Percentiles rank a stretch among this genome's conserved stretches.
Evolutionary conservation across 2,797 vertebrate species (phyloP).

Genomic region (Cephalopachus bancanus): DNA sequence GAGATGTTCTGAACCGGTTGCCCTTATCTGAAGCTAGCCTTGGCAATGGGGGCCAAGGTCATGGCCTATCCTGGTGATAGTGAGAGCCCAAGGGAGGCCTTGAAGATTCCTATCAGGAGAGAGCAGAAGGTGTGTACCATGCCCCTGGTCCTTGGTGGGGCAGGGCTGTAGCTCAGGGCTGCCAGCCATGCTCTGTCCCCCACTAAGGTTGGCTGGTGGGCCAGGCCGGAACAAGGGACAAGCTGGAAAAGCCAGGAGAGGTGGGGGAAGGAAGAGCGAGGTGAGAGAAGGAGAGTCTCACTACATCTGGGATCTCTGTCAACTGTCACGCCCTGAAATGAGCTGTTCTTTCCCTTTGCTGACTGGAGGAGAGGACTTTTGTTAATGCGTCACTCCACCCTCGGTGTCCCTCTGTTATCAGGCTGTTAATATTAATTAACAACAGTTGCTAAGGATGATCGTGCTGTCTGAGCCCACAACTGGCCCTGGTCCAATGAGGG

Average conservation of each 20-base stretch:
- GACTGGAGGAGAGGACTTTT: not conserved
- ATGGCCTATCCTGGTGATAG: not conserved
- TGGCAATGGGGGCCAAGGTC: slow-evolving; percentile 58
- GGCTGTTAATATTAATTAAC: slow-evolving; percentile 73
- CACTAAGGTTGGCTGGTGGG: not conserved
- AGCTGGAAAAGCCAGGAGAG: no score
- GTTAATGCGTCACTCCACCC: not conserved
- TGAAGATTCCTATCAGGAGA: not conserved
- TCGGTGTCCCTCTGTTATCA: slow-evolving; percentile 26
- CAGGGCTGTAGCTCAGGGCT: not conserved
- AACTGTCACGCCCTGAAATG: not conserved
- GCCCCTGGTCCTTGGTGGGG: not conserved
- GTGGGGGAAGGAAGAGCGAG: fast-evolving
- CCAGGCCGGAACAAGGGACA: no score
- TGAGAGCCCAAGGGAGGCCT: not conserved
- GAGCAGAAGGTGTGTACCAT: not conserved
- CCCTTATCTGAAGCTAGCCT: slow-evolving; percentile 25
- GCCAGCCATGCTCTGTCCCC: not conserved
- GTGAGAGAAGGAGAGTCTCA: not conserved
- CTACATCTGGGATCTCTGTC: not conserved
- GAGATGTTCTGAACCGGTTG: not conserved
- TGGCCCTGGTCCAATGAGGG: not conserved
- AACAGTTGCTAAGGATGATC: slow-evolving; percentile 67
- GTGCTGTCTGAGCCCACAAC: not conserved
- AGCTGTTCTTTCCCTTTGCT: not conserved